phyloP scores from a whole-genome alignment of 2,888 invertebrate genomes.

The Drosophila buzzatii region DNA sequence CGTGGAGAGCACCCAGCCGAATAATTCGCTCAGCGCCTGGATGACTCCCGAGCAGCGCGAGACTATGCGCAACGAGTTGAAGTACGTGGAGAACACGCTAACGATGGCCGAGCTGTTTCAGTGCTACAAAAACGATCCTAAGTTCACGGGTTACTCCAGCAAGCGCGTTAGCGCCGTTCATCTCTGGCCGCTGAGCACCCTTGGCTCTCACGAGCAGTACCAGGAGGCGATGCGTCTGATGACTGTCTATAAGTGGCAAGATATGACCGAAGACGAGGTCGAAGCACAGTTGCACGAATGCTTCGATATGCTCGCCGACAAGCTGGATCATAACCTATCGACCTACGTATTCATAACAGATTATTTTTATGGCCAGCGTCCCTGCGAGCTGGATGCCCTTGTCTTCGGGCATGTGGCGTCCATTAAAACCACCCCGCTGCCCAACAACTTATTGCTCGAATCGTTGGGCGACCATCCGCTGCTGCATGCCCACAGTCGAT shows the following conservation, averaged over 20 bases:
- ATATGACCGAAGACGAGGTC: too few relatives aligned
- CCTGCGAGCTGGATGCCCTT: conserved; percentile 96
- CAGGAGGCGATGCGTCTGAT: too few relatives aligned
- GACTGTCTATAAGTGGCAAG: too few relatives aligned
- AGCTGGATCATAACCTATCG: too few relatives aligned
- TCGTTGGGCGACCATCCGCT: conserved; percentile 28
- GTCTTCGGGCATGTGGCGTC: conserved; percentile 98
- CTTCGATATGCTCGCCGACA: too few relatives aligned
- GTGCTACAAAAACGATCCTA: too few relatives aligned
- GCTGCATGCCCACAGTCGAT: conserved; percentile 21
- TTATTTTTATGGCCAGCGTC: conserved; percentile 90
- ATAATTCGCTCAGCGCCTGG: conserved; percentile 87
- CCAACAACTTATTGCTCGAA: conserved; percentile 86
- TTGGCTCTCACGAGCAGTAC: too few relatives aligned
- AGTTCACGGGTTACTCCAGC: too few relatives aligned
- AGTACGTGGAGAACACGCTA: conserved; percentile 93
- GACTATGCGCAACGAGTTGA: conserved; percentile 96
- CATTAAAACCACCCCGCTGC: conserved; percentile 93
- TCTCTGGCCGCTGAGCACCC: too few relatives aligned
- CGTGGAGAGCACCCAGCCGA: conserved; percentile 91
- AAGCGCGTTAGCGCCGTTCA: too few relatives aligned
- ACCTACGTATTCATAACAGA: too few relatives aligned
- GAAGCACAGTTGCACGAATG: too few relatives aligned
- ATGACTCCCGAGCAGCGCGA: conserved; percentile 91
- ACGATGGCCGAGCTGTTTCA: conserved; percentile 94